Base-by-base conservation (phyloP, 2,888 invertebrate species). In the Lagria hirta region DNA sequence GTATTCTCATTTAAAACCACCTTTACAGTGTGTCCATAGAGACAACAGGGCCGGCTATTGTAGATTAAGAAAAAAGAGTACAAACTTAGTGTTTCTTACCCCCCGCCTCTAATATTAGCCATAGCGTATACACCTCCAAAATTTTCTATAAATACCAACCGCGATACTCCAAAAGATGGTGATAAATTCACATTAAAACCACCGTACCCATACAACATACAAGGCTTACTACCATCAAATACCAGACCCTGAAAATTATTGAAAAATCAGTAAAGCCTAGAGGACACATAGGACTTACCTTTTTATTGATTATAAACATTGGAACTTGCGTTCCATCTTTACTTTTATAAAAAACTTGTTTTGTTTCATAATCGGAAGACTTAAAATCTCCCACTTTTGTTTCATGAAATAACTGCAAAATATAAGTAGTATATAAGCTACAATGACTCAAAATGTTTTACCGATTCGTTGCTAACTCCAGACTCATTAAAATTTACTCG, bases 41-140 rank as follows among this genome's bases (percentile, higher is more conserved):
- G n/a, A n/a, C n/a, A n/a, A n/a, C n/a, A n/a, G n/a, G n/a, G n/a
- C n/a, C n/a, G 6, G 5, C 14, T 16, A 23, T 4, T 21, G 16
- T n/a, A 14, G 12, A 15, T 35, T 13, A 6, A 33, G 21, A 21
- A 16, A 11, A 36, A 36, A 20, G 17, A 14, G 33, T 10, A 68
- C n/a, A n/a, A n/a, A n/a, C n/a, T n/a, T n/a, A n/a, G n/a, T n/a
- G n/a, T n/a, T n/a, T n/a, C 79, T 74, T 69, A 92, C 90, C 95
- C 95, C 64, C 98, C 98, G 36, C 98, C 98, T 29, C 98, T 80
- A 37, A 98, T 86, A 75, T 98, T 99, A 14, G 98, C 88, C 53
- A 94, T 80, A 8, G 93, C 97, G 50, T 91, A 80, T 34, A 96
- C 79, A 1, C 96, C 97, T 66, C 86, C 79, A 54, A 96, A 84